phyloP scores from a whole-genome alignment of 2,113 vertebrate species.

The Hyperoodon ampullatus region DNA sequence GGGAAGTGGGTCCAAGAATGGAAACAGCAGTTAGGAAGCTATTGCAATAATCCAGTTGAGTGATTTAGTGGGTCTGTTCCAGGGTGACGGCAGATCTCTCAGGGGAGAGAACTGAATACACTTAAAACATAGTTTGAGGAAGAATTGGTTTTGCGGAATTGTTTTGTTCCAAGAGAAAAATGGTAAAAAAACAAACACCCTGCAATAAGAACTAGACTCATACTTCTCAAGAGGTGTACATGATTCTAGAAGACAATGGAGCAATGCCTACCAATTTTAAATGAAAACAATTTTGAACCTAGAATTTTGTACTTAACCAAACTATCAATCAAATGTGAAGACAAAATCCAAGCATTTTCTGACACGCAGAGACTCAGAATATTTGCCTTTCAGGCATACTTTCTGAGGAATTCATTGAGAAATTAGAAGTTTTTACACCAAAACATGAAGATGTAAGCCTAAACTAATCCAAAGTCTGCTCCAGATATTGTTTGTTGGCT shows the following conservation, averaged over 20 bases:
- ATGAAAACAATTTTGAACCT: constrained; percentile 14
- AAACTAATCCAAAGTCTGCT: constrained; percentile 9
- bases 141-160: background rate
- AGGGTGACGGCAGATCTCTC: background rate
- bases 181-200: background rate
- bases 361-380: background rate
- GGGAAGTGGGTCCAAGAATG: background rate
- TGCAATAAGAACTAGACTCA: background rate
- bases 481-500: background rate
- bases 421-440: constrained; percentile 16
- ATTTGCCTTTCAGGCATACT: background rate
- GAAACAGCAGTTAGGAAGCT: background rate
- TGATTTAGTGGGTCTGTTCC: background rate
- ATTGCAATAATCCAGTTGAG: background rate
- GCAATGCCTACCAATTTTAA: background rate
- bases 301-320: constrained; percentile 30
- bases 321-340: background rate
- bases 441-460: background rate
- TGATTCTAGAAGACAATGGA: constrained; percentile 39
- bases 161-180: background rate
- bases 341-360: background rate
- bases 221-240: background rate
- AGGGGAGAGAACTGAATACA: background rate
- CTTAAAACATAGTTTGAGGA: background rate
- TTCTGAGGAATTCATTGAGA: background rate